These are phyloP conservation scores for Corythaixoides concolor DNA, from an alignment of 2,113 vertebrate genomes.

Conservation along the genomic window DNA sequence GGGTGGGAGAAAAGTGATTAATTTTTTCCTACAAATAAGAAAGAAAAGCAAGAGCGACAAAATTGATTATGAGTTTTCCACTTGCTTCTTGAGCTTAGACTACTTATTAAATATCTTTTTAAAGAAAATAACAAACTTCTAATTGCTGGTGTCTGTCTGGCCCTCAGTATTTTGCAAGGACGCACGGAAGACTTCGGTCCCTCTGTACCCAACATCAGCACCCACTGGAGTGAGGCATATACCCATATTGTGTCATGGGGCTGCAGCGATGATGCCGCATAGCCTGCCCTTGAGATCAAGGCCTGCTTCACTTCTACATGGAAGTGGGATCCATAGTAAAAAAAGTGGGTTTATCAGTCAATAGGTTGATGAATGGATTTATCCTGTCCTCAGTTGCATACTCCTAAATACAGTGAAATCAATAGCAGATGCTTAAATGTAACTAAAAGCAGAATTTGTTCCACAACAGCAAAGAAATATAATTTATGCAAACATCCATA, in stretches of 20 bases:
- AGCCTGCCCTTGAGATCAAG: background rate
- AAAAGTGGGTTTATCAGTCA: background rate
- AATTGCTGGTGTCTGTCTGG: background rate
- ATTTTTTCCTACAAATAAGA: conserved; percentile 74
- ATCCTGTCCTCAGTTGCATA: background rate
- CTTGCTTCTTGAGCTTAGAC: conserved; percentile 47
- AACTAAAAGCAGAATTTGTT: background rate
- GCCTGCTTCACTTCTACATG: background rate
- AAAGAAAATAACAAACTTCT: conserved; percentile 49
- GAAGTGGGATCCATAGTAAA: background rate
- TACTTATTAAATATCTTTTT: conserved; percentile 54
- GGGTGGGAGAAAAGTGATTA: conserved; percentile 71
- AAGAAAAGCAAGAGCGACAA: conserved; percentile 67
- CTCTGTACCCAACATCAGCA: background rate
- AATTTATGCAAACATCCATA: background rate
- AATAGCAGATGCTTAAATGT: background rate
- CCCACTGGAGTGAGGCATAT: background rate
- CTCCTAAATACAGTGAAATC: background rate
- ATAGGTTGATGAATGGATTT: background rate
- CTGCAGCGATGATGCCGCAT: rapidly evolving
- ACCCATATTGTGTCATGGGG: rapidly evolving
- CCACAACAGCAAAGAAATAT: background rate
- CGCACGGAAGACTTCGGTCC: background rate
- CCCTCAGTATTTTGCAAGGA: background rate
- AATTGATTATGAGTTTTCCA: conserved; percentile 66